phyloP scores from a whole-genome alignment of 2,797 vertebrate species.

The Pseudomugil tenellus region DNA sequence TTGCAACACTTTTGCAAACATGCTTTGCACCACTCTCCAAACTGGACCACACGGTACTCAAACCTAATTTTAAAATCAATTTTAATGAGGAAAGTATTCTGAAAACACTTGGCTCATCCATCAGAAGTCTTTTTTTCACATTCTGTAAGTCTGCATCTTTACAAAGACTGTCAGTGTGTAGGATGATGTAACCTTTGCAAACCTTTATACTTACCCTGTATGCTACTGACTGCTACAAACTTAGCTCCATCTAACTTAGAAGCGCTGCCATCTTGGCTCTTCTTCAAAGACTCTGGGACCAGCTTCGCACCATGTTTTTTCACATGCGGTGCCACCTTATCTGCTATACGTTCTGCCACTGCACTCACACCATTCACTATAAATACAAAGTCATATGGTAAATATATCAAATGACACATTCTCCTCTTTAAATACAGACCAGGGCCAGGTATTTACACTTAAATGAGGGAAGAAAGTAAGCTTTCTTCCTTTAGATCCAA shows the following conservation, averaged over 20 bases:
- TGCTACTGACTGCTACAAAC: constrained; percentile 89
- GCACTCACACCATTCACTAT: constrained; percentile 91
- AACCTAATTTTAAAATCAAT: constrained; percentile 77
- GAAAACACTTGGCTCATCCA: neutral
- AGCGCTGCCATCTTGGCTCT: constrained; percentile 84
- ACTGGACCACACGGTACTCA: constrained; percentile 92
- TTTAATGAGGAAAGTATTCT: neutral
- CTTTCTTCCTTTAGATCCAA: neutral
- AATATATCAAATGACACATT: neutral
- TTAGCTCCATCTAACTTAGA: constrained; percentile 90
- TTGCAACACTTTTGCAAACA: constrained; percentile 89
- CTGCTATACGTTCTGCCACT: constrained; percentile 88
- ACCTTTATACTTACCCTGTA: constrained; percentile 84
- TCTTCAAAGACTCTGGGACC: constrained; percentile 92
- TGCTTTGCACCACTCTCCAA: constrained; percentile 92
- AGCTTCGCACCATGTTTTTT: constrained; percentile 94
- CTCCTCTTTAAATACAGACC: neutral
- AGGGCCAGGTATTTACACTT: neutral
- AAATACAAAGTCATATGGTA: constrained; percentile 6
- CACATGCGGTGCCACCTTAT: constrained; percentile 90
- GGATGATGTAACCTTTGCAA: neutral
- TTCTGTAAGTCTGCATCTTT: neutral
- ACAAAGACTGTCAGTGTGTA: neutral
- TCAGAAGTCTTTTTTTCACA: neutral
- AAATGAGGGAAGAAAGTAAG: neutral